These are phyloP conservation scores for Pogonocichla stellata DNA, from an alignment of 2,113 vertebrate species.

Conservation along the genomic window DNA sequence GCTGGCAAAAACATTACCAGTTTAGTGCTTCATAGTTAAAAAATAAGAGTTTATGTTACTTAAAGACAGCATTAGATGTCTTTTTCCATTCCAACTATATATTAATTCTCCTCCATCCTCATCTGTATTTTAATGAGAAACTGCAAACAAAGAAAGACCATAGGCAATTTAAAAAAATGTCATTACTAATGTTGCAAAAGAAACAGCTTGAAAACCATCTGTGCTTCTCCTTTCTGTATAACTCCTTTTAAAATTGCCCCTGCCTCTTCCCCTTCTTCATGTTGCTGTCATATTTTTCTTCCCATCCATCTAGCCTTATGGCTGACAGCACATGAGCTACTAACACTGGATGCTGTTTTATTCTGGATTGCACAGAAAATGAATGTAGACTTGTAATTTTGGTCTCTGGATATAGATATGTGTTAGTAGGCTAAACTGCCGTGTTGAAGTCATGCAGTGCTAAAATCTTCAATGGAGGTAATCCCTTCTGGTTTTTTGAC, in stretches of 20 bases:
- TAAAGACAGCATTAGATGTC: not conserved
- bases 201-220: slow-evolving; percentile 16
- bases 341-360: not conserved
- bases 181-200: not conserved
- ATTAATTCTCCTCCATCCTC: not conserved
- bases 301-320: not conserved
- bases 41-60: not conserved
- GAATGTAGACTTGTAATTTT: not conserved
- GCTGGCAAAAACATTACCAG: not conserved
- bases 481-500: not conserved
- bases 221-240: not conserved
- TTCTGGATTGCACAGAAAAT: not conserved
- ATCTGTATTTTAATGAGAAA: not conserved
- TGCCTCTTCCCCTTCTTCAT: not conserved
- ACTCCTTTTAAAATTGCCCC: not conserved
- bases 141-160: not conserved
- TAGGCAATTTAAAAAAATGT: not conserved
- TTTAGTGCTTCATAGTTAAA: not conserved
- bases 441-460: not conserved
- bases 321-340: not conserved
- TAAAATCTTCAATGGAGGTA: not conserved
- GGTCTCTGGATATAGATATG: slow-evolving; percentile 11
- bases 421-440: slow-evolving; percentile 40
- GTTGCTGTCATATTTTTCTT: not conserved
- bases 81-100: not conserved